These are phyloP conservation scores for Amaurobius ferox DNA, from an alignment of 2,888 invertebrate genomes.

Conservation along the genomic window DNA sequence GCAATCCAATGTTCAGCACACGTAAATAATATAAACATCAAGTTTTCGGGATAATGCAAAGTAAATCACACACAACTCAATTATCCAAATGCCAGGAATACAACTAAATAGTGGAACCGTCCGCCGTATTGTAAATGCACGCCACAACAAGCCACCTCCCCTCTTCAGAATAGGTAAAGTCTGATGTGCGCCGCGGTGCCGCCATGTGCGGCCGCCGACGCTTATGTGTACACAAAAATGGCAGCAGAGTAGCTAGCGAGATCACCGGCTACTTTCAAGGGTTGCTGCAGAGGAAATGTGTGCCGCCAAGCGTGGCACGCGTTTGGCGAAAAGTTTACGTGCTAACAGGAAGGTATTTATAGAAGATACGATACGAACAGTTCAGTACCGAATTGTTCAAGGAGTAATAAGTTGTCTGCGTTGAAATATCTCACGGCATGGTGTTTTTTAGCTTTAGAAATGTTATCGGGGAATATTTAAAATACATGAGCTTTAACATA, in stretches of 20 bases:
- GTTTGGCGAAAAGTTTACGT: conserved; percentile 24
- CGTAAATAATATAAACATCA: not conserved
- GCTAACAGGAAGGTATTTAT: conserved; percentile 8
- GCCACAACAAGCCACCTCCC: conserved; percentile 31
- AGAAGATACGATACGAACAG: not conserved
- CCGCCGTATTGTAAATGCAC: conserved; percentile 19
- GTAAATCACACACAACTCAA: not conserved
- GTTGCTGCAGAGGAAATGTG: conserved; percentile 29
- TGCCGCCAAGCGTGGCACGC: conserved; percentile 46
- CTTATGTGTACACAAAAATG: conserved; percentile 59
- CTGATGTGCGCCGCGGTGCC: conserved; percentile 40
- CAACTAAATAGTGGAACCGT: not conserved
- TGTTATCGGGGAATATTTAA: too few relatives aligned
- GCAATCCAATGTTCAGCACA: not conserved
- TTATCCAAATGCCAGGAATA: not conserved
- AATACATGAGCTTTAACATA: too few relatives aligned
- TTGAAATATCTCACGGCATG: not conserved
- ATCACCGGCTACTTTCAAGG: conserved; percentile 66
- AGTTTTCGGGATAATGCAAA: not conserved
- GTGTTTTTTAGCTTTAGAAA: too few relatives aligned
- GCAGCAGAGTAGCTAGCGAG: conserved; percentile 50
- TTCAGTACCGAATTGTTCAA: not conserved
- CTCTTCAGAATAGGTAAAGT: conserved; percentile 51
- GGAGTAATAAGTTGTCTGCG: not conserved
- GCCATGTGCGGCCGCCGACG: conserved; percentile 66